Evolutionary conservation across 2,797 vertebrate genomes (phyloP).

Genomic region (Pteropus rufus): DNA sequence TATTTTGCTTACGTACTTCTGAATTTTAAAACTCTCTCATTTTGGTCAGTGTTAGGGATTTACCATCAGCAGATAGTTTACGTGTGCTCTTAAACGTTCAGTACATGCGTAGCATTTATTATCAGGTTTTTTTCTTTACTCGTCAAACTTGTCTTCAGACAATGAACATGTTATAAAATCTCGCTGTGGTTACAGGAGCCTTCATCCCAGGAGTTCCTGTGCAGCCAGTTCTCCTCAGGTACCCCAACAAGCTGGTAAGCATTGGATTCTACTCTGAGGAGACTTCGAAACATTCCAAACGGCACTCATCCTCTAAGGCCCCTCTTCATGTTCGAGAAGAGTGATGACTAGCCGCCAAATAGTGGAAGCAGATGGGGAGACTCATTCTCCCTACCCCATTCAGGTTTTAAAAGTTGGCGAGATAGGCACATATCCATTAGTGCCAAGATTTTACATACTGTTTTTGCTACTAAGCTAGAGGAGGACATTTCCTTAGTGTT

Average conservation of each 20-base stretch:
- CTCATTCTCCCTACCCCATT: not conserved
- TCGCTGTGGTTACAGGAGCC: slow-evolving; percentile 86
- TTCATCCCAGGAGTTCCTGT: slow-evolving; percentile 94
- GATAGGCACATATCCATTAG: not conserved
- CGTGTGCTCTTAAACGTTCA: not conserved
- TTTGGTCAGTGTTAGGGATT: not conserved
- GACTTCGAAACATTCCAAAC: not conserved
- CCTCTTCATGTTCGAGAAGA: not conserved
- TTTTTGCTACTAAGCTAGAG: not conserved
- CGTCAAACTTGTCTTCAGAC: not conserved
- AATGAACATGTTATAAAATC: not conserved
- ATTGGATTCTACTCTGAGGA: not conserved
- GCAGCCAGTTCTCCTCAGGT: slow-evolving; percentile 93
- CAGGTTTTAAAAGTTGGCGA: not conserved
- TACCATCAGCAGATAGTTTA: not conserved
- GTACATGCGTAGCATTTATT: not conserved
- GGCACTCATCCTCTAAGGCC: no score
- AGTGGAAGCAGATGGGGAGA: no score
- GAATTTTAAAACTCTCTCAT: not conserved
- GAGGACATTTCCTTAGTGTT: not conserved
- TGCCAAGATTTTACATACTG: not conserved
- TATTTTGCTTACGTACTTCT: not conserved
- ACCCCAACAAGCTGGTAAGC: slow-evolving; percentile 94
- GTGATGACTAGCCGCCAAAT: not conserved
- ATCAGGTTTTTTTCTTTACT: not conserved